Evolutionary conservation across 1,140 invertebrate genomes (phyloP), one percentile per base, ranked within the genome.

Genomic region (Globodera rostochiensis): DNA sequence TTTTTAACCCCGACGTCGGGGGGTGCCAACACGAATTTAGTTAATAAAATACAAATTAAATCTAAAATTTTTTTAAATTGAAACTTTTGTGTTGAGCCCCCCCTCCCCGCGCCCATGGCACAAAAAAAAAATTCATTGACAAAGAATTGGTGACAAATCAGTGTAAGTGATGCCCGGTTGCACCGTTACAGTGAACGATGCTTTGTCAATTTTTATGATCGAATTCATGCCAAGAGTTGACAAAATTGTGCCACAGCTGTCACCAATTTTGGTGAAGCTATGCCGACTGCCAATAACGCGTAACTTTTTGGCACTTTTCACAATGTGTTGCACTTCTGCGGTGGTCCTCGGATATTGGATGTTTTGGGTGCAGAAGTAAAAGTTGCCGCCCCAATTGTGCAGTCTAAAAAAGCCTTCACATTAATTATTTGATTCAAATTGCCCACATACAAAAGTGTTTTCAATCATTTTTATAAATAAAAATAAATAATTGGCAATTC

Each of bases 341-440:
- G 47, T 49, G 19, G 77, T 79, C 11, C 53, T 9, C 77, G 77
- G 77, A 9, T 79, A 79, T 67, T 79, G 49, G 11, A 79, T 11
- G n/a, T 79, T 73, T 70, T 15, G 3, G 3, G 77, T 79, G 77
- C 57, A 46, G 73, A 70, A 79, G 21, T 79, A 19, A 36, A 79
- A 79, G 15, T 79, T 79, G 77, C 77, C 77, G 73, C 77, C 77
- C 77, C 77, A 79, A 19, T 79, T 79, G 73, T 64, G 47, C 73
- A 74, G 57, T n/a, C 70, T 71, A 47, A 1, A 53, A 36, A 36
- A 36, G 36, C 36, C 36, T 36, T 36, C 36, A 36, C 36, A n/a
- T n/a, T n/a, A n/a, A 36, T 36, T 36, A 36, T 1, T 36, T 36
- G 36, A 36, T 36, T 36, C 1, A 36, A 36, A 36, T 36, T n/a